Conservation (phyloP, 2,113 vertebrate genomes). For the Bubo bubo region DNA sequence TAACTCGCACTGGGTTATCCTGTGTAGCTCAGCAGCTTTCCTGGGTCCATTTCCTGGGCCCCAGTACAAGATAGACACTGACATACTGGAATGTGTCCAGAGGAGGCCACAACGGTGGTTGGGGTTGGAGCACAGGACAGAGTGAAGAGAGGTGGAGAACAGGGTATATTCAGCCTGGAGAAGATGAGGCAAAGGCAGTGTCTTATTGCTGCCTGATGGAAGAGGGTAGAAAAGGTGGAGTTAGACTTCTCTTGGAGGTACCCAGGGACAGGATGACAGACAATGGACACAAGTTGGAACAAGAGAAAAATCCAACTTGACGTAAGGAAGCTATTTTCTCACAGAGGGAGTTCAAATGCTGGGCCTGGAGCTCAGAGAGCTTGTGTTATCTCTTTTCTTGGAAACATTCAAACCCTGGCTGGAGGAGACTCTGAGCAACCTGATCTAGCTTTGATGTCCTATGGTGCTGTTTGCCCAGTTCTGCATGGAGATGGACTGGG, state of each 20-base stretch:
- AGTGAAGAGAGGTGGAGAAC: background rate
- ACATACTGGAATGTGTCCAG: background rate
- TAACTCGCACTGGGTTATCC: background rate
- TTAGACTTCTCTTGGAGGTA: background rate
- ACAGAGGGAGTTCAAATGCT: background rate
- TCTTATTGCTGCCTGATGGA: background rate
- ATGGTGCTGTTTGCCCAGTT: background rate
- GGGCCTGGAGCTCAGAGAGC: background rate
- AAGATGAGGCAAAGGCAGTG: background rate
- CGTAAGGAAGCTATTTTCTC: background rate
- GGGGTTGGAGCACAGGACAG: background rate
- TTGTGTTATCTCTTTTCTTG: background rate
- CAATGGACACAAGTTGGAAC: background rate
- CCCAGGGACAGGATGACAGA: background rate
- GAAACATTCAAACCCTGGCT: background rate
- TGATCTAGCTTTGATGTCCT: background rate
- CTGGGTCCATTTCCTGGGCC: background rate
- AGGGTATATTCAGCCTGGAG: background rate
- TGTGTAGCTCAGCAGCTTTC: background rate
- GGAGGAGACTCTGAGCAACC: background rate
- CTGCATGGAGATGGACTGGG: background rate
- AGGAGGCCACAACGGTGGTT: background rate
- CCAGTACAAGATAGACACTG: background rate
- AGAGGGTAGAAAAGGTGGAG: background rate
- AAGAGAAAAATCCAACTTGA: background rate